Percentiles rank a stretch among this genome's conserved stretches.
Conservation (phyloP, 2,888 invertebrate genomes). For the Pomacea canaliculata region DNA sequence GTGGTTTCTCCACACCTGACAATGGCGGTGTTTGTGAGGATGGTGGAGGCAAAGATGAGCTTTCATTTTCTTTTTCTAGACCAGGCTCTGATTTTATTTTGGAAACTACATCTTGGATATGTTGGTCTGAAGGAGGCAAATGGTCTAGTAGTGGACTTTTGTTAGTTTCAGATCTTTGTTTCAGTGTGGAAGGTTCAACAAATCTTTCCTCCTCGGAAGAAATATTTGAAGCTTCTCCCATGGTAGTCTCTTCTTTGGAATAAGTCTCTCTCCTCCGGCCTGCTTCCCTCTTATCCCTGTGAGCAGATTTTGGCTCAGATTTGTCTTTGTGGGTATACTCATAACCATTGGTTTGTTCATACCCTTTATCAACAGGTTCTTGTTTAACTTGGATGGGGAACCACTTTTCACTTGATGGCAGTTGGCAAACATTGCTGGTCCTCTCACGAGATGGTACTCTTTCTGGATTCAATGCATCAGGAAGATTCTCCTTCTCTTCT, state of each 20-base stretch:
- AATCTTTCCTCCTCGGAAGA: conserved; percentile 1
- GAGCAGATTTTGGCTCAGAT: no score
- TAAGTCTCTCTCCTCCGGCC: neutral
- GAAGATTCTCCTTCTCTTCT: conserved; percentile 24
- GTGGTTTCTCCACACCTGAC: neutral
- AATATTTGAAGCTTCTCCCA: conserved; percentile 7
- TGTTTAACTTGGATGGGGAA: conserved; percentile 19
- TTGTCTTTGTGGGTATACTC: neutral
- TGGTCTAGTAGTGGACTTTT: no score
- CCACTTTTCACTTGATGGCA: neutral
- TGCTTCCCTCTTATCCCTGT: no score
- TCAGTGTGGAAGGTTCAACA: neutral
- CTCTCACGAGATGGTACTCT: conserved; percentile 3
- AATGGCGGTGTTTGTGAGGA: neutral
- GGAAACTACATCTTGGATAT: conserved; percentile 3
- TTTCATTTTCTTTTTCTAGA: conserved; percentile 3
- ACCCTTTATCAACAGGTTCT: conserved; percentile 29
- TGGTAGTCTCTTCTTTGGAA: conserved; percentile 5
- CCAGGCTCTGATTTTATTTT: conserved; percentile 8
- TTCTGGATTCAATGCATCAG: conserved; percentile 3
- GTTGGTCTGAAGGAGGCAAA: no score
- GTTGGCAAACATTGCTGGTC: neutral
- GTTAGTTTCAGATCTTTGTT: neutral
- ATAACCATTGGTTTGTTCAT: conserved; percentile 7
- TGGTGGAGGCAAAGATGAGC: no score